These are phyloP conservation scores for Gallinago solitaria DNA, from an alignment of 2,797 vertebrate genomes.

Conservation along the genomic window DNA sequence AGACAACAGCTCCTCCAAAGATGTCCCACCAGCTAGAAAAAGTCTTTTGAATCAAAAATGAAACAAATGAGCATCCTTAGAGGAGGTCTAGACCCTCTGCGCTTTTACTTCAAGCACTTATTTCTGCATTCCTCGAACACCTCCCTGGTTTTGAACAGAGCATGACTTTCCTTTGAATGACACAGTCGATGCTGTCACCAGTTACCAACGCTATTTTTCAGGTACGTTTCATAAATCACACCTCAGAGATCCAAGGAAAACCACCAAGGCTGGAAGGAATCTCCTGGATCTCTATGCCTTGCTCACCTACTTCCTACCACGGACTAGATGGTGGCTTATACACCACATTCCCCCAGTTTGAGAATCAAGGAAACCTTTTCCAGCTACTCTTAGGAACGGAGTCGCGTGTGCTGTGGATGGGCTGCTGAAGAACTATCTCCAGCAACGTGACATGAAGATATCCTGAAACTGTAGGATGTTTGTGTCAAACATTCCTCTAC, in stretches of 20 bases:
- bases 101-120: background rate
- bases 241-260: background rate
- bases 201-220: background rate
- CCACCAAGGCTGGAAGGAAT: background rate
- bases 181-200: background rate
- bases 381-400: background rate
- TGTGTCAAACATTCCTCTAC: background rate
- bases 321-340: background rate
- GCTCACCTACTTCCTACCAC: background rate
- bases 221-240: background rate
- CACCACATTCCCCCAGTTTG: background rate
- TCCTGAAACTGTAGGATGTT: background rate
- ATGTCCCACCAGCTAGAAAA: background rate
- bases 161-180: background rate
- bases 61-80: background rate
- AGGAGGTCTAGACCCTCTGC: background rate
- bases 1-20: background rate
- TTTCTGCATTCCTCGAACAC: background rate
- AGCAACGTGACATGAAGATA: fast-evolving
- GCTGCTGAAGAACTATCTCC: background rate
- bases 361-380: background rate
- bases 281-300: background rate
- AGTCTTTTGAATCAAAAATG: background rate
- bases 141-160: background rate
- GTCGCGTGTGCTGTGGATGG: fast-evolving